Percentiles rank a stretch among this genome's conserved stretches.
Conservation (phyloP, 2,888 invertebrate species). For the Drosophila neotestacea region DNA sequence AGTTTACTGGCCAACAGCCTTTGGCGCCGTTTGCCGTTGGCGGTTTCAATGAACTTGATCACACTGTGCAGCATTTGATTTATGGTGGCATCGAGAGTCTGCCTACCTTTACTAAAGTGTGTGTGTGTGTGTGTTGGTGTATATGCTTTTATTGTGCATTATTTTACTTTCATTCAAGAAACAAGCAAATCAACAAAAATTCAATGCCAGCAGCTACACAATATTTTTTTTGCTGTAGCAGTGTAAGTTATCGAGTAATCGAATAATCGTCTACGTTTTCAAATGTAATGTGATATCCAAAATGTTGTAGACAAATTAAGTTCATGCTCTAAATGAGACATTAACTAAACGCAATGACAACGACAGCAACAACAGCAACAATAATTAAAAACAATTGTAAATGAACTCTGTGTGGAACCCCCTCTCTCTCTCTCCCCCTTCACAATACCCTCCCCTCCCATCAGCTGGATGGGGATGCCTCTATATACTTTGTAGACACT, state of each 20-base stretch:
- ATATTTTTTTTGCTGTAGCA: neutral
- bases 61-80: slow-evolving; percentile 69
- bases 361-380: neutral
- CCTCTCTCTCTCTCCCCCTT: neutral
- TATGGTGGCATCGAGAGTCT: slow-evolving; percentile 59
- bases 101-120: slow-evolving; percentile 26
- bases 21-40: slow-evolving; percentile 39
- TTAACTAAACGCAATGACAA: slow-evolving; percentile 36
- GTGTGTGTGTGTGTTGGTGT: slow-evolving; percentile 6
- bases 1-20: slow-evolving; percentile 58
- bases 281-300: slow-evolving; percentile 5
- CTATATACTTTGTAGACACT: neutral
- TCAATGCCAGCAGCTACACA: slow-evolving; percentile 15
- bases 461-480: neutral
- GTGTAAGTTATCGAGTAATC: slow-evolving; percentile 14
- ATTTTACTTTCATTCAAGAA: slow-evolving; percentile 66
- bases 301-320: slow-evolving; percentile 34
- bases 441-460: neutral
- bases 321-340: slow-evolving; percentile 51
- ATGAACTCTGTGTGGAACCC: slow-evolving; percentile 27
- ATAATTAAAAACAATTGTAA: slow-evolving; percentile 66
- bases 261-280: slow-evolving; percentile 12
- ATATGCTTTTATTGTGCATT: slow-evolving; percentile 42
- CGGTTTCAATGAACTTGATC: slow-evolving; percentile 48
- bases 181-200: slow-evolving; percentile 19